Conservation (phyloP, 2,113 vertebrate genomes). For the Chunga burmeisteri region DNA sequence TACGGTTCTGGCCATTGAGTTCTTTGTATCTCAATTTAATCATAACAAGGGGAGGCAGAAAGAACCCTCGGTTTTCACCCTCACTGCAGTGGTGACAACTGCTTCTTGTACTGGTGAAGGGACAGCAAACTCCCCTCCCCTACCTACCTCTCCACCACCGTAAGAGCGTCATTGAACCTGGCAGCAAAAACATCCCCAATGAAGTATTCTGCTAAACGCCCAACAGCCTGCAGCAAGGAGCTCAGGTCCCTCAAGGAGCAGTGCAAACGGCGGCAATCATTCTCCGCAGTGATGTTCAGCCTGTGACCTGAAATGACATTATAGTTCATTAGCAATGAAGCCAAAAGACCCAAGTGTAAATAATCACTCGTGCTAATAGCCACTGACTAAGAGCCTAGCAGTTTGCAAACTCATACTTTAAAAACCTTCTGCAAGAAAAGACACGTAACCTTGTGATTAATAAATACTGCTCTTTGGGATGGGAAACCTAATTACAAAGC, state of each 20-base stretch:
- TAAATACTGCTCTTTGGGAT: background rate
- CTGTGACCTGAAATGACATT: conserved; percentile 79
- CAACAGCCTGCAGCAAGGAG: conserved; percentile 93
- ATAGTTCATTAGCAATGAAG: background rate
- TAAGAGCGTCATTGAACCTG: conserved; percentile 89
- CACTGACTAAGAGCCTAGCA: background rate
- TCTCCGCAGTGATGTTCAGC: conserved; percentile 94
- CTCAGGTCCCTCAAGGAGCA: conserved; percentile 94
- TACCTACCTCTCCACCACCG: conserved; percentile 91
- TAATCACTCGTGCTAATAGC: rapidly evolving
- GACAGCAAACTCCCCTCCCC: background rate
- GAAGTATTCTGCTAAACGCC: conserved; percentile 93
- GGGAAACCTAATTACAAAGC: background rate
- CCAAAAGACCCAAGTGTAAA: background rate
- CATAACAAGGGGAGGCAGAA: background rate
- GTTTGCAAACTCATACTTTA: background rate
- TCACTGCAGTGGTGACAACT: background rate
- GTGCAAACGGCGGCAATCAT: conserved; percentile 92
- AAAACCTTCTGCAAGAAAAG: background rate
- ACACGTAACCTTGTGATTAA: background rate
- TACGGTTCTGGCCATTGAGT: rapidly evolving
- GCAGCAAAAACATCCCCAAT: conserved; percentile 90
- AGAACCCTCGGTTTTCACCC: too few relatives aligned
- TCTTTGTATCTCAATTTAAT: background rate
- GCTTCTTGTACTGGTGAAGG: background rate